Evolutionary conservation across 2,888 invertebrate species (phyloP).

Genomic region (Drosophila siamana): DNA sequence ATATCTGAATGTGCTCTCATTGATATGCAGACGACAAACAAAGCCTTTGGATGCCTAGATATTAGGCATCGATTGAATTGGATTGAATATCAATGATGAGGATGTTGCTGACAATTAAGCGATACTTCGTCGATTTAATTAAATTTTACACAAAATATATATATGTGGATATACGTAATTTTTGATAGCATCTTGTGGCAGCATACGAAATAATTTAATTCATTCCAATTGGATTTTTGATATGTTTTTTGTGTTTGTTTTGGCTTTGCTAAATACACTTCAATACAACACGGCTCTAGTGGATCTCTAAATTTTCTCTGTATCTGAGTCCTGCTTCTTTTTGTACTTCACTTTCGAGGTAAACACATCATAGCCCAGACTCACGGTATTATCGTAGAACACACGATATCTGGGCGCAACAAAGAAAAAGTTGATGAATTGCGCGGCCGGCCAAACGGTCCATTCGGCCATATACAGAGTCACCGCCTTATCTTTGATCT

Average conservation of each 20-base stretch:
- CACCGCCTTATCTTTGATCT: conserved; percentile 90
- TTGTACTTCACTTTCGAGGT: conserved; percentile 91
- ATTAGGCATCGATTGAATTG: background rate
- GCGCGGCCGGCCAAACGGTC: conserved; percentile 96
- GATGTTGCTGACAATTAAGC: background rate
- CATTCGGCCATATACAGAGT: conserved; percentile 93
- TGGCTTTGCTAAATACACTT: background rate
- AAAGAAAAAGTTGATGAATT: conserved; percentile 94
- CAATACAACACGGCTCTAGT: background rate
- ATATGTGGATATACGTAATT: background rate
- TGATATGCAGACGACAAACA: conserved; percentile 1
- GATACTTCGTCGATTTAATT: background rate
- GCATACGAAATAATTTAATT: conserved; percentile 5
- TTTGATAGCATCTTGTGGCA: too few species aligned
- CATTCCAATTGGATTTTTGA: too few species aligned
- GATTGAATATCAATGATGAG: background rate
- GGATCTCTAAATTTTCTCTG: background rate
- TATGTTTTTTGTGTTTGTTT: background rate
- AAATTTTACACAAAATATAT: background rate
- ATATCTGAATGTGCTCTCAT: background rate
- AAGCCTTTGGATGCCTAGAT: background rate
- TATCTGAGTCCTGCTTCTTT: conserved; percentile 13
- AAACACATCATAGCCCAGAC: conserved; percentile 93
- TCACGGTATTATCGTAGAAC: conserved; percentile 93
- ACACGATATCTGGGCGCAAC: conserved; percentile 92